Conservation (phyloP, 2,113 vertebrate species). For the Pongo pygmaeus region DNA sequence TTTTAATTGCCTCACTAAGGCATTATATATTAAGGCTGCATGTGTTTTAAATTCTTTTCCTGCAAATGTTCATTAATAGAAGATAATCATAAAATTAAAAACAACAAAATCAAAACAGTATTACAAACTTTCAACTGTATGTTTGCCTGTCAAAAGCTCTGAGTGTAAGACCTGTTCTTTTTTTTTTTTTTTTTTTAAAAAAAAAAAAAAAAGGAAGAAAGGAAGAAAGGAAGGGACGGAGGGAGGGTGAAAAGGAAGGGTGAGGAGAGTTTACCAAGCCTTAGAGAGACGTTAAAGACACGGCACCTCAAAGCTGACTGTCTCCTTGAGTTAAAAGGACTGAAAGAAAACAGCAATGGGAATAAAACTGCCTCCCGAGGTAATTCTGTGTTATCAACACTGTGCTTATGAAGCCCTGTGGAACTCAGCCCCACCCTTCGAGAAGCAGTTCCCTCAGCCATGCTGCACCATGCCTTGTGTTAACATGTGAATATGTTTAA, state of each 20-base stretch:
- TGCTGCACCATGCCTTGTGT: background rate
- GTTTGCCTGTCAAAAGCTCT: background rate
- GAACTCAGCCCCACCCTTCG: background rate
- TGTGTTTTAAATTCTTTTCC: background rate
- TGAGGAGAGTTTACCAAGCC: background rate
- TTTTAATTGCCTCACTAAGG: slow-evolving; percentile 10
- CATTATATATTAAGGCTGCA: background rate
- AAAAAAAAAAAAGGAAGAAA: background rate
- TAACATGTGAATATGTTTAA: background rate
- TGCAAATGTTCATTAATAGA: background rate
- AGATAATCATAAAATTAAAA: slow-evolving; percentile 37
- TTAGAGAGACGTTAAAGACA: background rate
- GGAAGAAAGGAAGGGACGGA: background rate
- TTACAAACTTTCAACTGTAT: slow-evolving; percentile 6
- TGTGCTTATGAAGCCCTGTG: background rate
- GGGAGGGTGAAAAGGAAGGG: too few relatives aligned
- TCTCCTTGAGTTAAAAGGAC: background rate
- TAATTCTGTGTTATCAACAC: background rate
- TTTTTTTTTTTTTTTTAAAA: background rate
- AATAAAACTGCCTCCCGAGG: background rate
- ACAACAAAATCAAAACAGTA: slow-evolving; percentile 32
- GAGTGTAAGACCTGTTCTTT: background rate
- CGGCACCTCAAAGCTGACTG: background rate
- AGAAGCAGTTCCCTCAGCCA: background rate
- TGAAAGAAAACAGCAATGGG: background rate